Evolutionary conservation across 2,888 invertebrate species (phyloP).

Genomic region (Vandiemenella viatica): DNA sequence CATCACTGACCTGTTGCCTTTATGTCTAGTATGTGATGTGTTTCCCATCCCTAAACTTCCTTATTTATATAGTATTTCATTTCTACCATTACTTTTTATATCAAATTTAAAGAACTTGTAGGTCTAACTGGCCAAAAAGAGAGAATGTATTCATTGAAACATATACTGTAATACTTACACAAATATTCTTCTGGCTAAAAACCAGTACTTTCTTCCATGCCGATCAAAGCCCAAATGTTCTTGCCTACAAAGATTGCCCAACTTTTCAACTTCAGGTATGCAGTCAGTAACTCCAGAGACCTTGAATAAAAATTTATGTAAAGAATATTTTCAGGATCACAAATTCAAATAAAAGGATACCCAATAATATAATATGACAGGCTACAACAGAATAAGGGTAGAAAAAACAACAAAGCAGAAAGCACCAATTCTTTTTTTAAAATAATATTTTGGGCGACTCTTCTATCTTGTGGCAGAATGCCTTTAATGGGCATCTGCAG

Average conservation of each 20-base stretch:
- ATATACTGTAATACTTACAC: slow-evolving; percentile 66
- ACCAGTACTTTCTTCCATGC: slow-evolving; percentile 96
- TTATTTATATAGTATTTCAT: no score
- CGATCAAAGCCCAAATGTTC: slow-evolving; percentile 90
- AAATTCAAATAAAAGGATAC: no score
- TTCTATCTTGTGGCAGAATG: no score
- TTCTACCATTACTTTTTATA: no score
- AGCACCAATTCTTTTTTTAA: background rate
- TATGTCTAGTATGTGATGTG: background rate
- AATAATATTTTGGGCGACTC: background rate
- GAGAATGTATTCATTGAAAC: no score
- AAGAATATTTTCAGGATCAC: no score
- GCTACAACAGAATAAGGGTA: no score
- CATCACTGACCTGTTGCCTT: background rate
- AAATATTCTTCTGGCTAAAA: slow-evolving; percentile 79
- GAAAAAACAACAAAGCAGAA: background rate
- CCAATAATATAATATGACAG: no score
- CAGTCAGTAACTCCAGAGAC: slow-evolving; percentile 87
- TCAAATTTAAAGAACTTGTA: no score
- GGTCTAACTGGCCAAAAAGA: no score
- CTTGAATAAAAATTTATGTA: no score
- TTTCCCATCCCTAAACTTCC: background rate
- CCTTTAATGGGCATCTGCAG: no score
- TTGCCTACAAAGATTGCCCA: slow-evolving; percentile 80
- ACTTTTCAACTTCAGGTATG: slow-evolving; percentile 76